Evolutionary conservation across 2,888 invertebrate genomes (phyloP), one percentile per base, ranked within the genome.

Genomic region (Cheilosia scutellata): DNA sequence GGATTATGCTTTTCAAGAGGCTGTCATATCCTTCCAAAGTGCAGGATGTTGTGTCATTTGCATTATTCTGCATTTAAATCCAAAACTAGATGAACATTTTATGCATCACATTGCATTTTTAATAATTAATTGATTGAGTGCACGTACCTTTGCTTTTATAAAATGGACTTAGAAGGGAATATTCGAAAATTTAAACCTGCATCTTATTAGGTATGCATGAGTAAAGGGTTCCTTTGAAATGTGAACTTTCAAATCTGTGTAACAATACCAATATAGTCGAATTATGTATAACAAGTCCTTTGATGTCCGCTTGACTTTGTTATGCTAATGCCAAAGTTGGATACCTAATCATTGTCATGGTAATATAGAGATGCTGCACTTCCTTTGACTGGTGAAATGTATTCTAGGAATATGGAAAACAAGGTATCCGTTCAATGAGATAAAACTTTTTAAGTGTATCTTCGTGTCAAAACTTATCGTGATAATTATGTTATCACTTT

Each of bases 1-100:
- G 37, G 77, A 78, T 71, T 55, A 78, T 55, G 55, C 47, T 71
- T 55, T 70, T 71, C 44, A 49, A 62, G 77, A 44, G 44, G 20
- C 33, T 70, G 53, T 27, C 53, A 31, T 62, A 13, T 29, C 5
- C 42, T 11, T 4, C 31, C 40, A 9, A 25, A 49, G 13, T 40
- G 40, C 6, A 27, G 58, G 51, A 60, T 62, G 27, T 77, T 51
- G 3, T 70, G 44, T 27, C 40, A 70, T 77, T 68, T 68, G 68
- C 68, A 77, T 77, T 53, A 66, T 62, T 55, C 42, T 20, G 44
- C 47, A 62, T 31, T 62, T 37, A n/a, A 13, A 44, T 63, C 49
- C 58, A 77, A 51, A 62, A 53, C 42, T 27, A 37, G 25, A 11
- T 51, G 42, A 68, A 55, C n/a, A 55, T 51, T 62, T 62, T 53